Percentiles rank a stretch among this genome's conserved stretches.
Conservation (phyloP, 2,888 invertebrate species). For the Pasiphila rectangulata region DNA sequence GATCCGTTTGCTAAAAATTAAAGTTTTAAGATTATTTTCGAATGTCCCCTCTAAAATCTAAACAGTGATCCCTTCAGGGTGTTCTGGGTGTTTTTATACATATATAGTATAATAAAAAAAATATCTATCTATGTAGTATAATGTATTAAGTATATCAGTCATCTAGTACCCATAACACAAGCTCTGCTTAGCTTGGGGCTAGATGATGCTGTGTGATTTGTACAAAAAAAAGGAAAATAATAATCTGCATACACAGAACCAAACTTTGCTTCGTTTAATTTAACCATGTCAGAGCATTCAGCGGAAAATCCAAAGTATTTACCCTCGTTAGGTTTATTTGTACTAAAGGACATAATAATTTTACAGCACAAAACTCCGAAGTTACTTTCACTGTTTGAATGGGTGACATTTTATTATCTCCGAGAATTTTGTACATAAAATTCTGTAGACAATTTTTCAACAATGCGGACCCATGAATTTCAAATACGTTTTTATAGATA, state of each 20-base stretch:
- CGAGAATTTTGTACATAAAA: constrained; percentile 61
- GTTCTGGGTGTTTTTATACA: too few relatives aligned
- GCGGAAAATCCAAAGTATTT: constrained; percentile 9
- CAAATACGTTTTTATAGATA: constrained; percentile 74
- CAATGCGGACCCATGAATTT: constrained; percentile 69
- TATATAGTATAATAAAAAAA: too few relatives aligned
- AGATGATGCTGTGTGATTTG: too few relatives aligned
- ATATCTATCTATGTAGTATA: too few relatives aligned
- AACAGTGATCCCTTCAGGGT: too few relatives aligned
- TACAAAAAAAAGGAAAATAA: too few relatives aligned
- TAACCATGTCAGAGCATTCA: background rate
- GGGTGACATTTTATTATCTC: constrained; percentile 56
- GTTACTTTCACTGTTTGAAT: constrained; percentile 47
- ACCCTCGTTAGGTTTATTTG: constrained; percentile 30
- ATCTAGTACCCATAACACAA: too few relatives aligned
- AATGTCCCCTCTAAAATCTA: too few relatives aligned
- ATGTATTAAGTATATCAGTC: too few relatives aligned
- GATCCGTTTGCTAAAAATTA: too few relatives aligned
- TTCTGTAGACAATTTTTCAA: constrained; percentile 69
- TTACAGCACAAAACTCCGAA: constrained; percentile 45
- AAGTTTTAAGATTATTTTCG: too few relatives aligned
- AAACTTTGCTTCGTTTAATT: background rate
- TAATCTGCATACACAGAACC: constrained; percentile 52
- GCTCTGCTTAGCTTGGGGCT: too few relatives aligned
- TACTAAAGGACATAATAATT: constrained; percentile 41